These are phyloP conservation scores for Frankliniella fusca DNA, from an alignment of 2,888 invertebrate genomes.

Conservation along the genomic window DNA sequence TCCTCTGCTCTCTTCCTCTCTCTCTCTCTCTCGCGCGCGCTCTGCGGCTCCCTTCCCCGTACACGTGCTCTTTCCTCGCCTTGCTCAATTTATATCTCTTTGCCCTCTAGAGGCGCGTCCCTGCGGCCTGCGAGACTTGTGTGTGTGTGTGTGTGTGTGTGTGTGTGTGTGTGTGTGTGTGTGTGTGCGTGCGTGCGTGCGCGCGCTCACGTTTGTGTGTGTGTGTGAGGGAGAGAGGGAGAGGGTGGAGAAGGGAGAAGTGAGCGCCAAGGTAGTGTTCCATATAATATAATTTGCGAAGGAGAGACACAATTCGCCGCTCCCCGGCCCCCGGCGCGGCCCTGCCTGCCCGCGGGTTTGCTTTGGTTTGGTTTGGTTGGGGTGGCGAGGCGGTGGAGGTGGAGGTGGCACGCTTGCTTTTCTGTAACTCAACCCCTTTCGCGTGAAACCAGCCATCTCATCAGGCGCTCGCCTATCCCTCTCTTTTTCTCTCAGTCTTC, in stretches of 20 bases:
- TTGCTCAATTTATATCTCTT: neutral
- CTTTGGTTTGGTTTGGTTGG: neutral
- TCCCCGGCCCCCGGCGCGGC: neutral
- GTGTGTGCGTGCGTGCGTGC: too few relatives aligned
- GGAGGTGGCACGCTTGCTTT: neutral
- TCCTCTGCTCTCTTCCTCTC: neutral
- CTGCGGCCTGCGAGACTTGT: neutral
- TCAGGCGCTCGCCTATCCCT: neutral
- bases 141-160: too few relatives aligned
- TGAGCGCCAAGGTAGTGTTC: neutral
- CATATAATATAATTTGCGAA: neutral
- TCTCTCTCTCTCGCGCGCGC: too few relatives aligned
- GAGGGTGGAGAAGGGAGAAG: neutral
- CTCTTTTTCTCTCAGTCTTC: too few relatives aligned
- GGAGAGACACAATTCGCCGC: neutral
- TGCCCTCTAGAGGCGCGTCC: neutral
- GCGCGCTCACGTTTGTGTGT: too few relatives aligned
- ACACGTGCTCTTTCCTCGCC: too few relatives aligned
- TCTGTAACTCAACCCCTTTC: constrained; percentile 9
- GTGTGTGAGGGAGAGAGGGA: too few relatives aligned
- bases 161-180: too few relatives aligned
- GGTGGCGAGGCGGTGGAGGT: neutral
- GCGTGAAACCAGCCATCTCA: neutral
- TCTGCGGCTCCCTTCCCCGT: too few relatives aligned
- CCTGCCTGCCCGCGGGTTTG: neutral